Conservation (phyloP, 2,888 invertebrate species). For the Platycheirus rosarum region DNA sequence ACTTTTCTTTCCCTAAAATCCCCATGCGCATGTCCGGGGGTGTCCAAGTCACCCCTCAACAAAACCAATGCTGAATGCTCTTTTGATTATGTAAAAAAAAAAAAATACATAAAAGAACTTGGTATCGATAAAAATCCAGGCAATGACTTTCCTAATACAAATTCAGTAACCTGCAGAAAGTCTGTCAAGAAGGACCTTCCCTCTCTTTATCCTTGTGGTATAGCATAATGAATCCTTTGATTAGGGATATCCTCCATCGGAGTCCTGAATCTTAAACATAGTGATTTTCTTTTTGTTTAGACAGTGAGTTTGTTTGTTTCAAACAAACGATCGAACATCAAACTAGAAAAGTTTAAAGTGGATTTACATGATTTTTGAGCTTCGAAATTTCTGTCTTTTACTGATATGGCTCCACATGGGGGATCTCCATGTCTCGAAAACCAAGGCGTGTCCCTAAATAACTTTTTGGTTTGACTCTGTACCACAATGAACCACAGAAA, state of each 20-base stretch:
- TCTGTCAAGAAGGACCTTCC: slow-evolving; percentile 42
- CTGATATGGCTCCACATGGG: slow-evolving; percentile 63
- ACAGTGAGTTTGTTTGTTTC: slow-evolving; percentile 26
- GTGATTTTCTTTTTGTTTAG: not conserved
- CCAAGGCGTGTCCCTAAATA: slow-evolving; percentile 49
- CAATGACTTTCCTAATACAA: slow-evolving; percentile 22
- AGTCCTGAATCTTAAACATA: slow-evolving; percentile 13
- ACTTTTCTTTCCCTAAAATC: not conserved
- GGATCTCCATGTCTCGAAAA: slow-evolving; percentile 41
- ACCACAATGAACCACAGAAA: slow-evolving; percentile 21
- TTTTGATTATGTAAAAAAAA: too few species aligned
- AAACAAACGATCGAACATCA: too few species aligned
- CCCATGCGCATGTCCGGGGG: slow-evolving; percentile 49
- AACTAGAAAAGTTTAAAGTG: not conserved
- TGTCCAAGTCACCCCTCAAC: slow-evolving; percentile 17
- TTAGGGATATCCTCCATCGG: slow-evolving; percentile 21
- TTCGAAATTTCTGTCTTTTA: slow-evolving; percentile 3
- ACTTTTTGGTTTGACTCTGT: slow-evolving; percentile 34
- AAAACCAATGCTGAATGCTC: too few species aligned
- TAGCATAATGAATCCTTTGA: slow-evolving; percentile 10
- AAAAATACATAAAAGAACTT: slow-evolving; percentile 20
- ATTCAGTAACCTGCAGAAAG: slow-evolving; percentile 56
- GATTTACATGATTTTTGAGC: not conserved
- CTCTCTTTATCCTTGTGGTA: slow-evolving; percentile 1
- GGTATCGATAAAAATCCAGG: slow-evolving; percentile 52